Percentiles rank a stretch among this genome's conserved stretches.
Conservation (phyloP, 92 coral and sea anemone genomes). For the Isaurus tuberculatus region DNA sequence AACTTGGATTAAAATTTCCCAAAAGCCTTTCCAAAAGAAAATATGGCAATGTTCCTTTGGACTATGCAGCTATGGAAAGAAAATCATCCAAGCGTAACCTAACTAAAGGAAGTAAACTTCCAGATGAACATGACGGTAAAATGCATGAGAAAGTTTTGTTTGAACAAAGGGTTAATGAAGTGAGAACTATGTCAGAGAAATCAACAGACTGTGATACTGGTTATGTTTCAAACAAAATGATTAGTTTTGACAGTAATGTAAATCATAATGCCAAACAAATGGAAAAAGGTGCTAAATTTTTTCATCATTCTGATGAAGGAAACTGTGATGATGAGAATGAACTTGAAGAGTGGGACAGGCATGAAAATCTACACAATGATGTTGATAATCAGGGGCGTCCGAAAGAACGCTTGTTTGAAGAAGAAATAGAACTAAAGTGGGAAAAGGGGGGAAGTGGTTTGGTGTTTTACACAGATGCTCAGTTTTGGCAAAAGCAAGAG, state of each 20-base stretch:
- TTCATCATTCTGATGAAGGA: neutral
- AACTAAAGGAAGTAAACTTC: neutral
- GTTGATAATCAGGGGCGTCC: conserved; percentile 94
- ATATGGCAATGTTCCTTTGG: conserved; percentile 94
- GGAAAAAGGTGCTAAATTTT: neutral
- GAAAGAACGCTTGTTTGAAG: conserved; percentile 94
- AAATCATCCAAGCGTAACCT: neutral
- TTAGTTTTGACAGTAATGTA: neutral
- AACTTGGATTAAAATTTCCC: conserved; percentile 88
- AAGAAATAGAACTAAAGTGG: conserved; percentile 96
- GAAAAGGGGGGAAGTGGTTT: conserved; percentile 99
- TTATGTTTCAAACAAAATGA: neutral
- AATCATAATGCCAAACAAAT: neutral
- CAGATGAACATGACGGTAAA: neutral
- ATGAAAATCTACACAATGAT: conserved; percentile 93
- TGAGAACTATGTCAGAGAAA: neutral
- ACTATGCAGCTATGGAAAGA: conserved; percentile 65
- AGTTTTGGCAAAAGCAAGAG: conserved; percentile 94
- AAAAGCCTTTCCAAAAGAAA: conserved; percentile 70
- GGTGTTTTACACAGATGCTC: conserved; percentile 99
- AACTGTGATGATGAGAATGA: conserved; percentile 57
- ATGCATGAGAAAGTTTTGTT: neutral
- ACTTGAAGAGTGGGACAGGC: conserved; percentile 97
- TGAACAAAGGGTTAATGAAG: neutral
- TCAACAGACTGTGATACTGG: neutral